Evolutionary conservation across 2,888 invertebrate genomes (phyloP).

Genomic region (Ashinkailepas kermadecensis): DNA sequence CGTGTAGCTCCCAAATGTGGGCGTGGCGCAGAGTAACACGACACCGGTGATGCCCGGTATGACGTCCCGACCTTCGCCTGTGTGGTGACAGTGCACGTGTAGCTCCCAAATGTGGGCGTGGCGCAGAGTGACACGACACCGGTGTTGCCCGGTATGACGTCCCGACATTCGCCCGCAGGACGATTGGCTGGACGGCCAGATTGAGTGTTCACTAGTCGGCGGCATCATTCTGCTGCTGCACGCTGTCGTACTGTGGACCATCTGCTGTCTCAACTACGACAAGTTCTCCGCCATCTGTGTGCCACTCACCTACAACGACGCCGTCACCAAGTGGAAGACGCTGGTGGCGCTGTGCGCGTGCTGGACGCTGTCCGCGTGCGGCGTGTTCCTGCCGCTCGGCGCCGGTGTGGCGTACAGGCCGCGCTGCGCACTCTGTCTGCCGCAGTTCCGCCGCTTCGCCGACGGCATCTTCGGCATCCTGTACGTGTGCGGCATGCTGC

Average conservation of each 20-base stretch:
- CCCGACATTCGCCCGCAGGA: not conserved
- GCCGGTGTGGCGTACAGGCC: not conserved
- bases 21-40: too few relatives aligned
- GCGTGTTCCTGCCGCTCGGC: not conserved
- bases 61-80: too few relatives aligned
- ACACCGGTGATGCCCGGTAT: too few relatives aligned
- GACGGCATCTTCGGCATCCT: not conserved
- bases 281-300: constrained; percentile 22
- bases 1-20: too few relatives aligned
- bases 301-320: constrained; percentile 4
- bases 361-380: not conserved
- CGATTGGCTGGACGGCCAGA: not conserved
- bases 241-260: not conserved
- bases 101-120: too few relatives aligned
- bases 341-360: not conserved
- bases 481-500: constrained; percentile 2
- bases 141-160: too few relatives aligned
- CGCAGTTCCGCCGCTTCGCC: not conserved
- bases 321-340: not conserved
- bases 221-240: not conserved
- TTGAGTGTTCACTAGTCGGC: not conserved
- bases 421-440: not conserved
- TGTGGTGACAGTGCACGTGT: too few relatives aligned
- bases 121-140: too few relatives aligned
- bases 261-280: constrained; percentile 23